These are phyloP conservation scores for Macrotrachela quadricornifera DNA, from an alignment of 1,140 invertebrate genomes.

Conservation along the genomic window DNA sequence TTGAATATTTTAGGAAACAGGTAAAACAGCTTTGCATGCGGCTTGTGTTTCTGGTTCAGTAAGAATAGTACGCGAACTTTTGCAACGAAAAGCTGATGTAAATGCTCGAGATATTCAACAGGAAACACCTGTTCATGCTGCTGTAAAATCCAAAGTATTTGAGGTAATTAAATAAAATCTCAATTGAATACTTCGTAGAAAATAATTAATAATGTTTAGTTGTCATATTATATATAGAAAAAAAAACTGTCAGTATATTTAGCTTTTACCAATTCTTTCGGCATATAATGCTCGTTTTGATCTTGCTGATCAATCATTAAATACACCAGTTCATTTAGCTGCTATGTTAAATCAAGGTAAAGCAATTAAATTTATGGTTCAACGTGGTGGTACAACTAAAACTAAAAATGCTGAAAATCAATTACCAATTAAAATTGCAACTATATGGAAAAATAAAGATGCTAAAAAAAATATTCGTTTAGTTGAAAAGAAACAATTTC, in stretches of 20 bases:
- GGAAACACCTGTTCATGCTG: slow-evolving; percentile 23
- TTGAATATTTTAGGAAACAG: slow-evolving; percentile 7
- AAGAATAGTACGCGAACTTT: slow-evolving; percentile 20
- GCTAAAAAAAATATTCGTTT: slow-evolving; percentile 25
- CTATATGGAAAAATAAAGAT: slow-evolving; percentile 27
- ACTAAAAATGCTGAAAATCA: slow-evolving; percentile 26
- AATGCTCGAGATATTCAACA: slow-evolving; percentile 21
- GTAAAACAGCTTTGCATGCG: slow-evolving; percentile 25
- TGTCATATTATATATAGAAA: too few species aligned
- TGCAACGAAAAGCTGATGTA: slow-evolving; percentile 20
- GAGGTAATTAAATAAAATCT: background rate
- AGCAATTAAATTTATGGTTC: slow-evolving; percentile 26
- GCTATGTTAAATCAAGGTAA: slow-evolving; percentile 19
- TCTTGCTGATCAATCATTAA: slow-evolving; percentile 17
- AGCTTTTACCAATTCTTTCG: slow-evolving; percentile 17
- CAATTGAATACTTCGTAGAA: background rate
- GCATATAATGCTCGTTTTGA: slow-evolving; percentile 28
- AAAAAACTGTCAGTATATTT: background rate
- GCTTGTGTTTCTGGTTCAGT: slow-evolving; percentile 22
- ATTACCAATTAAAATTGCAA: slow-evolving; percentile 21
- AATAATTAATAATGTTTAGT: background rate
- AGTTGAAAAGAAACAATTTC: slow-evolving; percentile 20
- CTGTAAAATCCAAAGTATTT: slow-evolving; percentile 20
- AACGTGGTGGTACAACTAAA: slow-evolving; percentile 31
- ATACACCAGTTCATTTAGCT: slow-evolving; percentile 24